Evolutionary conservation across 2,888 invertebrate species (phyloP), one percentile per base, ranked within the genome.

Genomic region (Camptogramma bilineatum): DNA sequence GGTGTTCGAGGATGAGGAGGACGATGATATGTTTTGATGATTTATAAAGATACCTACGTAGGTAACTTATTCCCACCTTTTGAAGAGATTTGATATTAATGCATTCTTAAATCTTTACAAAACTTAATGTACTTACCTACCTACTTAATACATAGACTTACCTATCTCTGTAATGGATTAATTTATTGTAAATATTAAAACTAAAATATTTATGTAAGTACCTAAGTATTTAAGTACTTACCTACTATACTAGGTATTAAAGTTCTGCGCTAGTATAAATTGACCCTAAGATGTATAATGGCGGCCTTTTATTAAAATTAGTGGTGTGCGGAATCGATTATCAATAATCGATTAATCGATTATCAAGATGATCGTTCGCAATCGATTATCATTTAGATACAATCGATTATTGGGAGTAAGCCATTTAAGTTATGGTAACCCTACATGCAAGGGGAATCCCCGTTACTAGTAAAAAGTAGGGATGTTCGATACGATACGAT

Each of bases 1-100:
- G 0, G 84, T 83, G 7, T 88, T 87, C 9, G 90, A 83, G 5
- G 88, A 88, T 13, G 87, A 87, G 28, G 91, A 90, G 44, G 66
- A 72, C 5, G 68, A 58, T 18, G 68, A 66, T 34, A 21, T 69
- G 48, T 52, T 58, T 10, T 58, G 51, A 57, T 47, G 47, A 39
- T 39, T 13, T 39, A 13, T 39, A 28, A 28, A n/a, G n/a, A n/a
- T n/a, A n/a, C n/a, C n/a, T n/a, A n/a, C n/a, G n/a, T n/a, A 13
- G 13, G 13, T 13, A 39, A 13, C 34, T 19, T 13, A 9, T 21
- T 47, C 18, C 18, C 18, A 47, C 47, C 18, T 19, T 19, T 47
- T 47, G 18, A 31, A 31, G 13, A 19, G 21, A 13, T 19, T 19
- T 47, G 18, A n/a, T 17, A 46, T 2, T 17, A 0, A 28, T 28